Percentiles rank a stretch among this genome's conserved stretches.
Conservation (phyloP, 2,797 vertebrate genomes). For the Allobates femoralis region DNA sequence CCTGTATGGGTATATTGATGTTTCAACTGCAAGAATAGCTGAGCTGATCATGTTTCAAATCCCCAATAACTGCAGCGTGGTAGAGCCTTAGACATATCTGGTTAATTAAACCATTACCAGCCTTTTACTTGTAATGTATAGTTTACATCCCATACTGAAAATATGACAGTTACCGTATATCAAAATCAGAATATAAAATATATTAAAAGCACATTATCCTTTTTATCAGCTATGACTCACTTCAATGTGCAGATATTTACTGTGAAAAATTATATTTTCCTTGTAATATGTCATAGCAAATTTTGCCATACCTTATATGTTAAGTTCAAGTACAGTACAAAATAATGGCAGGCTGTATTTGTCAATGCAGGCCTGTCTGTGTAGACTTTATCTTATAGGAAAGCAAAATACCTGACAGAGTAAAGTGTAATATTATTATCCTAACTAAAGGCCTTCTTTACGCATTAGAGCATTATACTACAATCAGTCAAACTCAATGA, state of each 20-base stretch:
- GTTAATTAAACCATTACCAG: background rate
- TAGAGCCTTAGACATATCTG: background rate
- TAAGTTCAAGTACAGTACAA: background rate
- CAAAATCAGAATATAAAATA: slow-evolving; percentile 6
- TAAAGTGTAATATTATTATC: background rate
- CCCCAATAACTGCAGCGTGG: background rate
- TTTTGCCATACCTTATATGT: background rate
- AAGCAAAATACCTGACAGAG: background rate
- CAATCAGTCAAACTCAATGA: no score
- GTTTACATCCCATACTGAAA: background rate
- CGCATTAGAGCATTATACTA: no score
- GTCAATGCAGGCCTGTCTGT: background rate
- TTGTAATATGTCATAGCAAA: slow-evolving; percentile 16
- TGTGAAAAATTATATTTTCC: slow-evolving; percentile 30
- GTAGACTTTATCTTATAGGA: background rate
- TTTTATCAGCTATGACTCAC: slow-evolving; percentile 43
- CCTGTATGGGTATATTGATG: background rate
- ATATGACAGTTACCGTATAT: slow-evolving; percentile 1
- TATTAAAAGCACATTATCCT: background rate
- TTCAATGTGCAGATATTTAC: slow-evolving; percentile 23
- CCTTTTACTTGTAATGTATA: background rate
- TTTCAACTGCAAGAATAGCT: background rate
- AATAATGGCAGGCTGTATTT: slow-evolving; percentile 5
- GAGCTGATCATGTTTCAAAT: background rate
- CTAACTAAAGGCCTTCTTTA: background rate